Base-by-base conservation (phyloP, 2,888 invertebrate species). In the Glyphotaelius pellucidus region DNA sequence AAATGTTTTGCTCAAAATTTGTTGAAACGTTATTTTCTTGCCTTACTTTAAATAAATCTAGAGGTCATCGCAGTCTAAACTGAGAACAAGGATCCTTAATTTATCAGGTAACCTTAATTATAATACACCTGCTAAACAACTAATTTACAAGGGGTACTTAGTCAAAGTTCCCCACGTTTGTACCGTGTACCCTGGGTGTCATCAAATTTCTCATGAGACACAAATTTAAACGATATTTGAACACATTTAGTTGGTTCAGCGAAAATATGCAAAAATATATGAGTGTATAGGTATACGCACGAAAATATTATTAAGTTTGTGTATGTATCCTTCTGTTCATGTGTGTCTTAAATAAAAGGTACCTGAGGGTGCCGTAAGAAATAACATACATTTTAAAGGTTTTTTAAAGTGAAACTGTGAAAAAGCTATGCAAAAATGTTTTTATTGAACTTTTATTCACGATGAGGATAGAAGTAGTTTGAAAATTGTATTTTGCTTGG, bases 71-170 rank as follows among this genome's bases (percentile, higher is more conserved):
- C 19, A 19, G 25, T 7, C 52, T 67, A 14, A 67, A 25, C 67
- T 9, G n/a, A 25, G 25, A 67, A 67, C 67, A 67, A 25, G 67
- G 67, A 67, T n/a, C 67, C n/a, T n/a, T 67, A 67, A 67, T 67
- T 25, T 67, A 67, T 67, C 25, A 67, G 67, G 67, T 67, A n/a
- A 67, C 35, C 42, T 42, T 86, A 42, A 86, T 42, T 42, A 42
- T 86, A 42, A 86, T 42, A 42, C 42, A n/a, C 86, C 86, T 38
- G 86, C 38, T 86, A 42, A 86, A 30, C 30, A 42, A 2, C n/a
- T 86, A 86, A 86, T 42, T 86, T 86, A 86, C 42, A 86, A 15
- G n/a, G 47, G 67, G 67, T 25, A 42, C 86, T 86, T 86, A 42
- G 14, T 42, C 12, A 42, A 42, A 86, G 25, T 19, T 42, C 38